Evolutionary conservation across 1,140 invertebrate species (phyloP), one percentile per base, ranked within the genome.

Genomic region (Magallana gigas): DNA sequence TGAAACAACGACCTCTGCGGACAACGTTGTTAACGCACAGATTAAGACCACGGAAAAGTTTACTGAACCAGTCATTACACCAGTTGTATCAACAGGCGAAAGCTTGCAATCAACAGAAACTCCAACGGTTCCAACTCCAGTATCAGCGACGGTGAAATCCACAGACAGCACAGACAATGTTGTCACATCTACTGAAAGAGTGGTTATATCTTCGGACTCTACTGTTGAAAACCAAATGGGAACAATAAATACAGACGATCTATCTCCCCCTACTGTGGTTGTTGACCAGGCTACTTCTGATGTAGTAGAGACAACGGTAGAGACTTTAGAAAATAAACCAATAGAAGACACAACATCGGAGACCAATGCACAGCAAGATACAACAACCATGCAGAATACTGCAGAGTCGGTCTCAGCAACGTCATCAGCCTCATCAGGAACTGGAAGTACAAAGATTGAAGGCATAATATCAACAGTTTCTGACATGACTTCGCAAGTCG

Each of bases 111-210:
- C 23, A 29, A 36, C 18, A 29, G 23, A 29, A 12, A 76, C 23
- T 12, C 18, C 18, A 23, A 29, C 23, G 9, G 9, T 29, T 2
- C 23, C 8, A 76, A 76, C 8, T 23, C 14, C 68, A 12, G 8
- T 14, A 12, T 76, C 29, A 4, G 5, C 18, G 12, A 36, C 23
- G 8, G 23, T 36, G 9, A 76, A 8, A 76, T 5, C 64, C 18
- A 76, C 68, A 76, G 68, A 36, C 5, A 76, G 23, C 18, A 76
- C 68, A 76, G 68, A 36, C 23, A 76, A 23, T 76, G 23, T 76
- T 29, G 23, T 29, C 8, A 18, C 68, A 9, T 23, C 23, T 9
- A 76, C 23, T 12, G 11, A 3, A 23, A 29, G 14, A 12, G 8
- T 29, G 18, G 9, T 5, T 29, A 18, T 36, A 12, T 18, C 8